Evolutionary conservation across 2,113 vertebrate species (phyloP).

Genomic region (Perca flavescens): DNA sequence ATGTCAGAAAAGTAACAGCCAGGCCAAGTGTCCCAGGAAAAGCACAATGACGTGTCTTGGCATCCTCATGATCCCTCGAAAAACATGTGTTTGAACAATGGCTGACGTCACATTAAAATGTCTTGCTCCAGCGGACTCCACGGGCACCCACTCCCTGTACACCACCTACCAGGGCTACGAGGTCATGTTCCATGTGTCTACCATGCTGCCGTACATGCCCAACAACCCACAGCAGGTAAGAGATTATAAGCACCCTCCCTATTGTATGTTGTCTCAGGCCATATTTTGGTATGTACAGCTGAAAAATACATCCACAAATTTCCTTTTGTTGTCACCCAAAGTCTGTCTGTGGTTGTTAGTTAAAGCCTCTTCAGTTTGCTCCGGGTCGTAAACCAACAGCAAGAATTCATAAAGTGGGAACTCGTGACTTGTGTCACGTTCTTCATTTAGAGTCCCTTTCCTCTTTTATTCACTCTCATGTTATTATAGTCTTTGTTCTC

Average conservation of each 20-base stretch:
- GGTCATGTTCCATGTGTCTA: slow-evolving; percentile 98
- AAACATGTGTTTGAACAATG: slow-evolving; percentile 1
- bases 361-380: slow-evolving; percentile 21
- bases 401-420: slow-evolving; percentile 48
- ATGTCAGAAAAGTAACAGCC: neutral
- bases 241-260: neutral
- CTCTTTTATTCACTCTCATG: slow-evolving; percentile 45
- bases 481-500: slow-evolving; percentile 68
- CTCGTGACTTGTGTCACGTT: slow-evolving; percentile 44
- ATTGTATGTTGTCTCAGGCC: neutral
- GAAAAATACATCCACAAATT: neutral
- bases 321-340: slow-evolving; percentile 23
- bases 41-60: neutral
- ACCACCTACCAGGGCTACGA: slow-evolving; percentile 95
- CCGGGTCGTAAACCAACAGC: slow-evolving; percentile 24
- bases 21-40: neutral
- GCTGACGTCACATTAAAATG: slow-evolving; percentile 19
- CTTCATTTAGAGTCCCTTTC: slow-evolving; percentile 41
- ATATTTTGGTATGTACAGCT: neutral
- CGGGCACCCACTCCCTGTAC: slow-evolving; percentile 95
- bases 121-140: slow-evolving; percentile 89
- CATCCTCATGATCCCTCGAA: neutral
- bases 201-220: slow-evolving; percentile 96
- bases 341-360: slow-evolving; percentile 22
- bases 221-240: slow-evolving; percentile 95